These are phyloP conservation scores for Muricea muricata DNA, from an alignment of 92 coral and sea anemone genomes.

Conservation along the genomic window DNA sequence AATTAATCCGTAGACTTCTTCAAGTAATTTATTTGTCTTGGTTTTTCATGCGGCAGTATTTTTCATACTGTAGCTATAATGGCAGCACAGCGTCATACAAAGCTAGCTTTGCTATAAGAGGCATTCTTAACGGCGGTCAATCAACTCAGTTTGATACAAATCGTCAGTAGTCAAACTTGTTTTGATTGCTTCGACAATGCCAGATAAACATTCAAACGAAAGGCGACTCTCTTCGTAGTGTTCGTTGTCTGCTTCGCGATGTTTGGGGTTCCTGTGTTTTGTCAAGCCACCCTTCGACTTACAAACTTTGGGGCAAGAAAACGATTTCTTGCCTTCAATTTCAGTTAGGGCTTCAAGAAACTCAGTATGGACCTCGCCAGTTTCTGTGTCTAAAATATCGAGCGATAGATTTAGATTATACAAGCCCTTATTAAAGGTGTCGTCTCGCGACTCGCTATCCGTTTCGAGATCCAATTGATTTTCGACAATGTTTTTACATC, in stretches of 20 bases:
- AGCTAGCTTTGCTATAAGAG: too few relatives aligned
- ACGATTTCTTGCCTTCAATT: not conserved
- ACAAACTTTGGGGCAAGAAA: not conserved
- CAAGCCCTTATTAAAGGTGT: too few relatives aligned
- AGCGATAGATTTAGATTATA: slow-evolving; percentile 7
- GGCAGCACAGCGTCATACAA: too few relatives aligned
- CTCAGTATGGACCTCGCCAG: not conserved
- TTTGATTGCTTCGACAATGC: too few relatives aligned
- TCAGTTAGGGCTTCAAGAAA: not conserved
- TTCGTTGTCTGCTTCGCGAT: not conserved
- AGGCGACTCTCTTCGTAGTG: too few relatives aligned
- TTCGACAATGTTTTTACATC: not conserved
- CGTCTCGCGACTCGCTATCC: too few relatives aligned
- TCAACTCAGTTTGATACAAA: too few relatives aligned
- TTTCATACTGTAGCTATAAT: too few relatives aligned
- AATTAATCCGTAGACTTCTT: not conserved
- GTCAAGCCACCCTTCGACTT: not conserved
- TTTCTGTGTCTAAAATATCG: slow-evolving; percentile 1
- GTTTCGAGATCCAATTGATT: not conserved
- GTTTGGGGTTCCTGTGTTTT: not conserved
- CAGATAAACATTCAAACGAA: too few relatives aligned
- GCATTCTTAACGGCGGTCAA: too few relatives aligned
- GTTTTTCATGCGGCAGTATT: not conserved
- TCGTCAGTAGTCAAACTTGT: too few relatives aligned
- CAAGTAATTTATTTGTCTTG: not conserved